Conservation (phyloP, 2,113 vertebrate genomes). For the Alligator mississippiensis region DNA sequence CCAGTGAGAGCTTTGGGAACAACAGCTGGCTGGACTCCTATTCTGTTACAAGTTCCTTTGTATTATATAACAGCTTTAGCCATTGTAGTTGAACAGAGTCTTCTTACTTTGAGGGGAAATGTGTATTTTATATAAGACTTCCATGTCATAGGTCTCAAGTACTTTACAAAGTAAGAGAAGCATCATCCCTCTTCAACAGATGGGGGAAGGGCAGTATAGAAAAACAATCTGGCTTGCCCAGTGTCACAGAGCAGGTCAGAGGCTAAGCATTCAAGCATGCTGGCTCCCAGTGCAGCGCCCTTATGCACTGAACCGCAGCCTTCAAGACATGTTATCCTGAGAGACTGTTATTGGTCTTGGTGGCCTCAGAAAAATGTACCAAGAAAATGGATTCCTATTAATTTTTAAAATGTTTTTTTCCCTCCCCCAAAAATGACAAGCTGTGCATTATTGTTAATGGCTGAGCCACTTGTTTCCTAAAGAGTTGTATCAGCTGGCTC, state of each 20-base stretch:
- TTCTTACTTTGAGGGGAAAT: background rate
- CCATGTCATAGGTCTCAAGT: background rate
- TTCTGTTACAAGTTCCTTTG: background rate
- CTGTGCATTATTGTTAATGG: background rate
- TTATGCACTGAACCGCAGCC: background rate
- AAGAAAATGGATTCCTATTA: background rate
- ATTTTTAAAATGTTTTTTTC: background rate
- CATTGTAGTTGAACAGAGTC: background rate
- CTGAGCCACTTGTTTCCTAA: background rate
- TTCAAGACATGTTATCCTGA: background rate
- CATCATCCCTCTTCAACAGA: background rate
- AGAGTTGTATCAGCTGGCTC: background rate
- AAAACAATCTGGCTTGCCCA: background rate
- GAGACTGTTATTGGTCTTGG: background rate
- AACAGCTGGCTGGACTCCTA: background rate
- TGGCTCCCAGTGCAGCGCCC: background rate
- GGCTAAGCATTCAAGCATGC: background rate
- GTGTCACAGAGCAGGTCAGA: background rate
- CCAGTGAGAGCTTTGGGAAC: rapidly evolving
- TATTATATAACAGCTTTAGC: background rate
- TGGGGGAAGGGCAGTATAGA: background rate
- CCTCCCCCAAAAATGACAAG: background rate
- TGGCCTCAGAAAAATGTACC: background rate
- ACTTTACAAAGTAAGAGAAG: background rate
- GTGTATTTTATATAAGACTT: too few species aligned